Conservation (phyloP, 2,113 vertebrate species). For the Melanocharis versteri region DNA sequence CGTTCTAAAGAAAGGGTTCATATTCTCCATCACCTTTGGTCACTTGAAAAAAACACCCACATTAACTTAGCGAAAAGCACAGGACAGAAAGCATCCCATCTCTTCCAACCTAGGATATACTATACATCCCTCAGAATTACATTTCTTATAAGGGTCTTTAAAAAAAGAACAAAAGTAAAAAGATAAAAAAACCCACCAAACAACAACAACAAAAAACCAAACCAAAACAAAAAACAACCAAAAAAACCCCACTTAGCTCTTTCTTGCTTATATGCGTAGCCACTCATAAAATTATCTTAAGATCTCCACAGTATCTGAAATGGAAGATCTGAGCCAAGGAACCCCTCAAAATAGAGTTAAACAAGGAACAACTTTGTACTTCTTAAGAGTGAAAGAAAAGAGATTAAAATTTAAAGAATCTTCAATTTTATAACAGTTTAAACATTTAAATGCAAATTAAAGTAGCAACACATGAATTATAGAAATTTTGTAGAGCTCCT, state of each 20-base stretch:
- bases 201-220: not conserved
- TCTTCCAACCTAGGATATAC: not conserved
- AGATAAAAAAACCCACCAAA: fast-evolving
- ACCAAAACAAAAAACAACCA: not conserved
- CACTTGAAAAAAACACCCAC: not conserved
- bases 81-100: not conserved
- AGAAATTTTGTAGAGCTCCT: not conserved
- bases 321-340: conserved; percentile 17
- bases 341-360: conserved; percentile 6
- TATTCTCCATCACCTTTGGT: not conserved
- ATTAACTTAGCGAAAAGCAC: not conserved
- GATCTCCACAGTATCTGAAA: conserved; percentile 12
- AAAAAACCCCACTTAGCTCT: not conserved
- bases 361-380: not conserved
- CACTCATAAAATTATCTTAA: conserved; percentile 11
- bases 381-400: not conserved
- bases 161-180: not conserved
- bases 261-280: not conserved
- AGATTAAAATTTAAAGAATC: not conserved
- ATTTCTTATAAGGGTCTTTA: not conserved
- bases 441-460: conserved; percentile 33
- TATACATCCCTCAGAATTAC: not conserved
- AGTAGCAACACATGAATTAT: not conserved
- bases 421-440: conserved; percentile 18
- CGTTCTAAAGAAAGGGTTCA: not conserved